A percentile compares a stretch with the other conserved stretches of the same genome.
Conservation (phyloP, 2,888 invertebrate species). For the Notodonta dromedarius region DNA sequence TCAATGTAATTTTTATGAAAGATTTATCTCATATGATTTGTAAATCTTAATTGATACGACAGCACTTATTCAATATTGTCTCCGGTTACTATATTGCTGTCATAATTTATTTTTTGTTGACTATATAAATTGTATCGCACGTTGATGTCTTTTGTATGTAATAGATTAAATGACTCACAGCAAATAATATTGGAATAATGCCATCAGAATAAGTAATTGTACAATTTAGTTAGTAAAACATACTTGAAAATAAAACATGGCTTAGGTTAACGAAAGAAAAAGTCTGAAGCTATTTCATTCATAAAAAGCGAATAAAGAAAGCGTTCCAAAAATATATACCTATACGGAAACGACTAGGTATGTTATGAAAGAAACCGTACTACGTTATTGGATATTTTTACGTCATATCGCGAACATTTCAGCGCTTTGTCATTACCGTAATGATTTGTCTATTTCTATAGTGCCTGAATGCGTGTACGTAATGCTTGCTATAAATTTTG, state of each 20-base stretch:
- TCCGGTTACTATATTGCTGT: background rate
- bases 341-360: background rate
- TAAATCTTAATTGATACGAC: slow-evolving; percentile 27
- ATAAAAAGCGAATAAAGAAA: background rate
- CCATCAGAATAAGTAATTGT: background rate
- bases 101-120: background rate
- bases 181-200: background rate
- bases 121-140: slow-evolving; percentile 40
- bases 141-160: slow-evolving; percentile 75
- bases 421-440: no score
- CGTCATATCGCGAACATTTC: no score
- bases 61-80: slow-evolving; percentile 17
- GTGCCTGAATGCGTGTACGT: no score
- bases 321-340: background rate
- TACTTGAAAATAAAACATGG: background rate
- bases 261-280: background rate
- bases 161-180: slow-evolving; percentile 8
- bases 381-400: no score
- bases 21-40: slow-evolving; percentile 29
- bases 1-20: slow-evolving; percentile 13
- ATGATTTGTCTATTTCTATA: no score
- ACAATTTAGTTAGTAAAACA: background rate
- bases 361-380: background rate
- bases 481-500: no score
- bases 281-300: background rate